Evolutionary conservation across 2,797 vertebrate genomes (phyloP).

Genomic region (Malurus leucopterus): DNA sequence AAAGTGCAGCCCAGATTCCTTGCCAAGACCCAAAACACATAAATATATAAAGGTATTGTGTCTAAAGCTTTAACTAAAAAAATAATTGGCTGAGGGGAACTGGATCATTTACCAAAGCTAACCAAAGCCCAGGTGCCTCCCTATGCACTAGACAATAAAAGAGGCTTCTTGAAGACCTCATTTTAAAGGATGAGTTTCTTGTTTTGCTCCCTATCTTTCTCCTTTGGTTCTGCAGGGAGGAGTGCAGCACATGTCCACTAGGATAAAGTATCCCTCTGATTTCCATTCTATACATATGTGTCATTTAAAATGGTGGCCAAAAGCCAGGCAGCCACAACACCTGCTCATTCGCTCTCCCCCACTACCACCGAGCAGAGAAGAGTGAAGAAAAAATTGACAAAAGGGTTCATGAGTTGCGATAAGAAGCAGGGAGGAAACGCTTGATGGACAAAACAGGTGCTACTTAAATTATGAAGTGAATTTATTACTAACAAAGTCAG

Average conservation of each 20-base stretch:
- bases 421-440: too few relatives aligned
- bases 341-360: too few relatives aligned
- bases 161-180: not conserved
- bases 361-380: too few relatives aligned
- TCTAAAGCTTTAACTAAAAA: not conserved
- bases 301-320: too few relatives aligned
- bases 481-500: too few relatives aligned
- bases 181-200: not conserved
- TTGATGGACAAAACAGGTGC: too few relatives aligned
- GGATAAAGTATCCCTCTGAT: not conserved
- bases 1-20: not conserved
- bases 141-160: not conserved
- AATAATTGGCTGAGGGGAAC: not conserved
- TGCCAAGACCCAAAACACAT: not conserved
- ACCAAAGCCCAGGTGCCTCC: not conserved
- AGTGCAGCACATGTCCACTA: not conserved
- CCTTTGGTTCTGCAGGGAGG: not conserved
- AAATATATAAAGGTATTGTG: not conserved
- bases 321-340: too few relatives aligned
- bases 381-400: too few relatives aligned
- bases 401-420: too few relatives aligned
- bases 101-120: not conserved
- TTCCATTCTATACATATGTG: not conserved
- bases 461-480: too few relatives aligned
- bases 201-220: not conserved